Percentiles rank a stretch among this genome's conserved stretches.
phyloP scores from a whole-genome alignment of 1,140 invertebrate species.

The Lepidurus apus region DNA sequence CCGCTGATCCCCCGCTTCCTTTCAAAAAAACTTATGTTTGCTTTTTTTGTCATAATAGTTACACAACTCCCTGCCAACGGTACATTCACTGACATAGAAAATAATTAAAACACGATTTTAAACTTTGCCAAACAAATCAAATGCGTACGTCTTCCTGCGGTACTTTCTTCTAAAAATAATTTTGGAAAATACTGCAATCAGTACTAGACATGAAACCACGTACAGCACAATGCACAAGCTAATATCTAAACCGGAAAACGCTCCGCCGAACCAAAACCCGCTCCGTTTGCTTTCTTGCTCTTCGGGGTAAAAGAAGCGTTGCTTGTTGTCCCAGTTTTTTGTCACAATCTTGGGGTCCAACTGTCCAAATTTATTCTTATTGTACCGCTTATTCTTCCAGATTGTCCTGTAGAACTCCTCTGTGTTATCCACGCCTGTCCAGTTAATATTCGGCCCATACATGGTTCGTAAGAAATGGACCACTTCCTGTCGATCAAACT shows the following conservation, averaged over 20 bases:
- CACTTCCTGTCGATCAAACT: constrained; percentile 66
- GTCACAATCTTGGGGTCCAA: not conserved
- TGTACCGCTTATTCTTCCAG: constrained; percentile 21
- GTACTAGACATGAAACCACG: constrained; percentile 58
- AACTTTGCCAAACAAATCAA: constrained; percentile 55
- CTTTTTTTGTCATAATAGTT: not conserved
- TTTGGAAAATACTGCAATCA: constrained; percentile 68
- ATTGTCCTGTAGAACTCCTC: constrained; percentile 27
- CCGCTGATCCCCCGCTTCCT: not conserved
- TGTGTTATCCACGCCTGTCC: constrained; percentile 13
- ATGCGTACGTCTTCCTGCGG: constrained; percentile 61
- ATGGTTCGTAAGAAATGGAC: constrained; percentile 67
- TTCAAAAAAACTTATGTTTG: not conserved
- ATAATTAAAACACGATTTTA: not conserved
- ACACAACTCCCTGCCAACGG: not conserved
- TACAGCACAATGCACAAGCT: constrained; percentile 70
- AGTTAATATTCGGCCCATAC: constrained; percentile 57
- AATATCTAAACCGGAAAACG: constrained; percentile 55
- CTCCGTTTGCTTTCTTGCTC: not conserved
- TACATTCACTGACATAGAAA: not conserved
- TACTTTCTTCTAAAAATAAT: constrained; percentile 63
- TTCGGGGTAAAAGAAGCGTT: constrained; percentile 11
- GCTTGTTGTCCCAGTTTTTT: constrained; percentile 26
- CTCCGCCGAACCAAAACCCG: constrained; percentile 26
- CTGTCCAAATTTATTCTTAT: constrained; percentile 14